phyloP scores from a whole-genome alignment of 2,113 vertebrate species.

The Dermatemys mawii region DNA sequence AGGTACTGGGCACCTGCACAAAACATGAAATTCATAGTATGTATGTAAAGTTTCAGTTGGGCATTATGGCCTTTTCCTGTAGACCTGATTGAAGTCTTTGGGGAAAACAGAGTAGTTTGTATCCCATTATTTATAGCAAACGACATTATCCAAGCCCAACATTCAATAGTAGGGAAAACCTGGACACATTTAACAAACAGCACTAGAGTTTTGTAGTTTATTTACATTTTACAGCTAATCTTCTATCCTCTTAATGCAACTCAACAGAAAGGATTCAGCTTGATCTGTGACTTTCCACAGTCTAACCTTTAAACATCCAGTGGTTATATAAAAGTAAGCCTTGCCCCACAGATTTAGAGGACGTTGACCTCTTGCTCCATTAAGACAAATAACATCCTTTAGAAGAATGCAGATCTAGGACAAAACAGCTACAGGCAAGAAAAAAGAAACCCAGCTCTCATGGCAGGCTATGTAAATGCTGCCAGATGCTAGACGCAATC shows the following conservation, averaged over 20 bases:
- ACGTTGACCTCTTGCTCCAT: neutral
- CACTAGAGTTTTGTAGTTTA: neutral
- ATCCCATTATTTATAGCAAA: neutral
- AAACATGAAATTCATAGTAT: neutral
- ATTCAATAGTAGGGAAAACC: neutral
- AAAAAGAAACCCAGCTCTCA: neutral
- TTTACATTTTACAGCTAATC: neutral
- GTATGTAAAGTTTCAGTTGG: neutral
- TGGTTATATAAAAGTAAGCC: neutral
- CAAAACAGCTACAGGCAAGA: neutral
- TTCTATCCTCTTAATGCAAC: neutral
- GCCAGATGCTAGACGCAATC: neutral
- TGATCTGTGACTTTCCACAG: neutral
- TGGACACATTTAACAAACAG: neutral
- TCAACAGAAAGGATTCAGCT: neutral
- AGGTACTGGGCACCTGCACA: neutral
- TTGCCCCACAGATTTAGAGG: neutral
- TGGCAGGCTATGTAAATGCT: neutral
- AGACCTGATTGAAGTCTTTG: neutral
- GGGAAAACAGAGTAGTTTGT: neutral
- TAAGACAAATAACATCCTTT: neutral
- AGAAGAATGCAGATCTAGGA: neutral
- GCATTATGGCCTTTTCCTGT: neutral
- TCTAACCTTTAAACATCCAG: rapidly evolving
- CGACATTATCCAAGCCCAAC: neutral